phyloP scores from a whole-genome alignment of 2,797 vertebrate species.

The Argya squamiceps region DNA sequence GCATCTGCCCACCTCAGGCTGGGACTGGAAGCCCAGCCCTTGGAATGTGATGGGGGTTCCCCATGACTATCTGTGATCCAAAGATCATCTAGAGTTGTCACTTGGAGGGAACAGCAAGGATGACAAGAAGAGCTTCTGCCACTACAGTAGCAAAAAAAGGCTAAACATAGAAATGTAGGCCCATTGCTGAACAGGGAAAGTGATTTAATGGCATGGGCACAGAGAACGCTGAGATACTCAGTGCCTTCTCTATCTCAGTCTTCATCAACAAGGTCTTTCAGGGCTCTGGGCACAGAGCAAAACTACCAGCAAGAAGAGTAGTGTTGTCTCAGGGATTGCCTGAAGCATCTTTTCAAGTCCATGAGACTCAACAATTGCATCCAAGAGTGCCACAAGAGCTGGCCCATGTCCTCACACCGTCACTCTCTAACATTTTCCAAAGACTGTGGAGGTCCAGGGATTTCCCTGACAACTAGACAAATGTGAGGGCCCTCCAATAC shows the following conservation, averaged over 20 bases:
- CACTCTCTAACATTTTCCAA: neutral
- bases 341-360: neutral
- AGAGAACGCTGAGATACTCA: neutral
- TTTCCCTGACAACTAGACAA: neutral
- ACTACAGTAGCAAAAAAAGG: neutral
- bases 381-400: neutral
- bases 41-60: neutral
- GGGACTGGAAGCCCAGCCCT: neutral
- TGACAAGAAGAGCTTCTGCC: neutral
- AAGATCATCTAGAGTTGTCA: neutral
- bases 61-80: neutral
- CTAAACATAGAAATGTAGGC: neutral
- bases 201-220: neutral
- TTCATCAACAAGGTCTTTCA: neutral
- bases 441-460: neutral
- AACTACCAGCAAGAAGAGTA: neutral
- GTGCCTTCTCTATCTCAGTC: neutral
- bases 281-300: neutral
- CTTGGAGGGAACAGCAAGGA: neutral
- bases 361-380: neutral
- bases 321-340: neutral
- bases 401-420: neutral
- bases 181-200: neutral
- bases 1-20: neutral
- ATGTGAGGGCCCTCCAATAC: fast-evolving